Evolutionary conservation across 1,140 invertebrate genomes (phyloP).

Genomic region (Hestina assimilis): DNA sequence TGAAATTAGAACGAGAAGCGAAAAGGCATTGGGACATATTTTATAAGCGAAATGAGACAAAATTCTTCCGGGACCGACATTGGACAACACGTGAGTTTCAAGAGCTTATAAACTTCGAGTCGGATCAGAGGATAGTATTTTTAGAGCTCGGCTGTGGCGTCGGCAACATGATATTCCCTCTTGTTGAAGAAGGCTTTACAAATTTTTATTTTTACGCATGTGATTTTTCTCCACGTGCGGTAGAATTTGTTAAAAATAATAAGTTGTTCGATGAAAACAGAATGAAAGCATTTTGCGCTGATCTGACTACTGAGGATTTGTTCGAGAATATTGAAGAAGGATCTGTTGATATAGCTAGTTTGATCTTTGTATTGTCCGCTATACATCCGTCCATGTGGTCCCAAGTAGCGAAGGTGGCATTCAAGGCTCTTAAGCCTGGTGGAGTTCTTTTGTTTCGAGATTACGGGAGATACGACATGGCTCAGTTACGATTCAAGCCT

Average conservation of each 20-base stretch:
- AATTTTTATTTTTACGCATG: conserved; percentile 92
- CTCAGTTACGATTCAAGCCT: conserved; percentile 95
- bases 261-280: conserved; percentile 80
- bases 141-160: conserved; percentile 98
- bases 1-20: conserved; percentile 91
- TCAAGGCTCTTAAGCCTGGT: conserved; percentile 85
- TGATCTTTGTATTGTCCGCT: conserved; percentile 98
- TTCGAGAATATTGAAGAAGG: conserved; percentile 77
- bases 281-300: conserved; percentile 88
- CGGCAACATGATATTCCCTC: conserved; percentile 96
- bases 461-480: conserved; percentile 99
- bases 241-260: conserved; percentile 89
- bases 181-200: conserved; percentile 87
- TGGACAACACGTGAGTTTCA: conserved; percentile 97
- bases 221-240: conserved; percentile 95
- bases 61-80: conserved; percentile 98
- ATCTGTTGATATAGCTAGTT: conserved; percentile 90
- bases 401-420: conserved; percentile 83
- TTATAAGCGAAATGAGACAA: conserved; percentile 94
- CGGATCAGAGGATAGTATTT: conserved; percentile 67
- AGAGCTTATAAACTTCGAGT: conserved; percentile 82
- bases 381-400: conserved; percentile 92
- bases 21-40: conserved; percentile 98
- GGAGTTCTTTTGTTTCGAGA: conserved; percentile 95
- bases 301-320: conserved; percentile 83